A percentile compares a stretch with the other conserved stretches of the same genome.
Conservation (phyloP, 2,113 vertebrate genomes). For the Pteropus alecto region DNA sequence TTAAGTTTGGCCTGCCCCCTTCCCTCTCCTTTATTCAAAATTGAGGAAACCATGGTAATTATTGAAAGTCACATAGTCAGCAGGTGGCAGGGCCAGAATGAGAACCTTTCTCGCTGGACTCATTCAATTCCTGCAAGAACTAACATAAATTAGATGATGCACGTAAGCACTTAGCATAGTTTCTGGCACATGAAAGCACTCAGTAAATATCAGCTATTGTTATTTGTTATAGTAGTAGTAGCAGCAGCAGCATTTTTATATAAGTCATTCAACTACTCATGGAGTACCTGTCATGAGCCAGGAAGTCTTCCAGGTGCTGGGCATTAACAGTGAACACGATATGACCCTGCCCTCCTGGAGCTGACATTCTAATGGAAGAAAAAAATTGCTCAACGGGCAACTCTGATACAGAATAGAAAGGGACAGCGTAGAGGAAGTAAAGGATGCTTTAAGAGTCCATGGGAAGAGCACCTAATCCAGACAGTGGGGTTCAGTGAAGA, state of each 20-base stretch:
- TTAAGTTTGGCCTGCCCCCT: neutral
- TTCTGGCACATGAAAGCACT: neutral
- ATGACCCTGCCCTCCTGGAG: neutral
- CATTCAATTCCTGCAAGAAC: neutral
- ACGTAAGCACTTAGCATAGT: neutral
- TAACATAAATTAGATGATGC: neutral
- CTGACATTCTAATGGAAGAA: neutral
- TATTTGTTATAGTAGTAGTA: rapidly evolving
- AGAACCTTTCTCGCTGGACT: conserved; percentile 38
- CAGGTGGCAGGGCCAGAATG: neutral
- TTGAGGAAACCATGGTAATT: conserved; percentile 36
- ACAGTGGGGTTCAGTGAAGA: neutral
- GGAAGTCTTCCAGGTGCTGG: neutral
- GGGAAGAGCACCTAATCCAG: neutral
- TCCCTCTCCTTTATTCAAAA: neutral
- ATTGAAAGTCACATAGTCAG: neutral
- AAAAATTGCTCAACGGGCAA: rapidly evolving
- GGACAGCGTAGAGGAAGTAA: rapidly evolving
- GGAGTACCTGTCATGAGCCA: neutral
- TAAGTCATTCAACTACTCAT: neutral
- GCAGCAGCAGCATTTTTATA: neutral
- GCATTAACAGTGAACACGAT: neutral
- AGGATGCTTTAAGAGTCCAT: rapidly evolving
- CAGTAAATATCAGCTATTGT: neutral
- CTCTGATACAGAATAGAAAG: rapidly evolving